Conservation (phyloP, 2,797 vertebrate species). For the Bryconaethiops microstoma region DNA sequence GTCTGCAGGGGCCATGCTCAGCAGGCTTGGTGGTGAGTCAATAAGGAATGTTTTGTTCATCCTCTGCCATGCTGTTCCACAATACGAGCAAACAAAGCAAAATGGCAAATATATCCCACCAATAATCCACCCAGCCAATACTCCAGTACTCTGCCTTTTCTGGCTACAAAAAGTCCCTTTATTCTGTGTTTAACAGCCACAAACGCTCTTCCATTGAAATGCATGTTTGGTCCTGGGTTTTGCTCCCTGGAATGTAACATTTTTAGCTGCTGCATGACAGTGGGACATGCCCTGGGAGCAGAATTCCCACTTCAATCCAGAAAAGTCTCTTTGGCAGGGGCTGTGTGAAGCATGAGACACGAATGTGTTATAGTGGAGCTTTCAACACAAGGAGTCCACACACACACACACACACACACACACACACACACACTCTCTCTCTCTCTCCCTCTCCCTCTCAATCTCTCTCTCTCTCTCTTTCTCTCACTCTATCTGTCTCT, state of each 20-base stretch:
- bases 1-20: neutral
- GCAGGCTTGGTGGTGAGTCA: constrained; percentile 21
- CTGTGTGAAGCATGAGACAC: constrained; percentile 44
- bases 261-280: constrained; percentile 49
- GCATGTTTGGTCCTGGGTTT: constrained; percentile 24
- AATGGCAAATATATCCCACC: constrained; percentile 32
- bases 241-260: constrained; percentile 43
- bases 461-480: too few relatives aligned
- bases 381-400: constrained; percentile 28
- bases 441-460: too few relatives aligned
- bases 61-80: constrained; percentile 12
- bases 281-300: constrained; percentile 37
- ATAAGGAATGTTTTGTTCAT: constrained; percentile 24
- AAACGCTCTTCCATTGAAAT: constrained; percentile 42
- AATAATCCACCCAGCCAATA: constrained; percentile 44
- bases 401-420: neutral
- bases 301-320: constrained; percentile 56
- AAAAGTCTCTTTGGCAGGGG: constrained; percentile 40
- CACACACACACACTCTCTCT: too few relatives aligned
- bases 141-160: neutral
- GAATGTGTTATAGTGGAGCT: constrained; percentile 32
- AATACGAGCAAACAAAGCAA: constrained; percentile 38
- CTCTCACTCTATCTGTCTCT: too few relatives aligned
- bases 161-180: constrained; percentile 28
- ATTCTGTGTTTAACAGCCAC: constrained; percentile 45